These are phyloP conservation scores for Myocastor coypus DNA, from an alignment of 2,113 vertebrate species.

Conservation along the genomic window DNA sequence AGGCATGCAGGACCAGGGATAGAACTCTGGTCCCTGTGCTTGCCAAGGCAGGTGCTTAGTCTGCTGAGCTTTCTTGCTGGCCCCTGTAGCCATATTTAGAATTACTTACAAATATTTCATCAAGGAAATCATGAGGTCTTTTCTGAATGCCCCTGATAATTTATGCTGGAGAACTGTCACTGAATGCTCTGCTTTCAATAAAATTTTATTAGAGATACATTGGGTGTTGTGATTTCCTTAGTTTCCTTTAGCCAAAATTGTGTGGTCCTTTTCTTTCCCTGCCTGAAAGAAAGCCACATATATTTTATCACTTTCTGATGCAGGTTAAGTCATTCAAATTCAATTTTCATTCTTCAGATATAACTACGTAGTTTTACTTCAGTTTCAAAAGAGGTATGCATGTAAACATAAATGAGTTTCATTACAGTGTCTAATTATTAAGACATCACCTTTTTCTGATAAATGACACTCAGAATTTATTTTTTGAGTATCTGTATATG, in stretches of 20 bases:
- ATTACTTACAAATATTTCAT: constrained; percentile 34
- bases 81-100: background rate
- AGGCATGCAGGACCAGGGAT: no score
- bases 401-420: constrained; percentile 8
- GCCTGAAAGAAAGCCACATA: background rate
- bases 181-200: background rate
- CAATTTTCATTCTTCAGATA: constrained; percentile 5
- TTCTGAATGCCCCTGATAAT: constrained; percentile 13
- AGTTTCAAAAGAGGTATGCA: background rate
- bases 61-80: no score
- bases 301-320: constrained; percentile 21
- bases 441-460: constrained; percentile 24
- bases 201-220: background rate
- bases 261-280: constrained; percentile 11
- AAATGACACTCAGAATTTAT: background rate
- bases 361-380: constrained; percentile 20
- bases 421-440: background rate
- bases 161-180: background rate
- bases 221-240: background rate
- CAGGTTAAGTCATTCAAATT: constrained; percentile 35
- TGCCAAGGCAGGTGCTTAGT: no score
- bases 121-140: background rate
- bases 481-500: background rate
- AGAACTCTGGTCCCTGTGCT: no score
- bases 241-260: background rate